Conservation (phyloP, 1,140 invertebrate genomes). For the Diabrotica virgifera region DNA sequence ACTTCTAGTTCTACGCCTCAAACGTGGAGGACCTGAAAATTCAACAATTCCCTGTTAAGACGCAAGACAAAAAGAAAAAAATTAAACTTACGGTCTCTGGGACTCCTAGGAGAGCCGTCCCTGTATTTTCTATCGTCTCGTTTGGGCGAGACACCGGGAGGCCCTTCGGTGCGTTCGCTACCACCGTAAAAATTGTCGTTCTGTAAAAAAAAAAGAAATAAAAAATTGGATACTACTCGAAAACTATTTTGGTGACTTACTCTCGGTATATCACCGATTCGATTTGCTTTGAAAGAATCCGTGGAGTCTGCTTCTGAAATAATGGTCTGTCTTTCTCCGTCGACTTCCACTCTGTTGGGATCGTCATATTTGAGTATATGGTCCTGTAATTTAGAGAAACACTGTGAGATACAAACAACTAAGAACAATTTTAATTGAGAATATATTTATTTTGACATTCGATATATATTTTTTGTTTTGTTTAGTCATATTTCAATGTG, state of each 20-base stretch:
- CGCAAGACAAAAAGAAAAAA: neutral
- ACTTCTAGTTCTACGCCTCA: constrained; percentile 6
- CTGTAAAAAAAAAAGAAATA: too few species aligned
- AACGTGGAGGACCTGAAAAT: neutral
- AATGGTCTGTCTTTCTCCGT: constrained; percentile 47
- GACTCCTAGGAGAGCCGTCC: neutral
- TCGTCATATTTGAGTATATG: too few species aligned
- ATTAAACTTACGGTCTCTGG: neutral
- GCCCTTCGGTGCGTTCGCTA: constrained; percentile 30
- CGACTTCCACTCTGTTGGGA: too few species aligned
- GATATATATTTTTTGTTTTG: too few species aligned
- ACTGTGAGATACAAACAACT: too few species aligned
- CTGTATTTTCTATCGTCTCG: constrained; percentile 7
- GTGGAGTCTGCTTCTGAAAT: constrained; percentile 48
- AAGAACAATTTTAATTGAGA: too few species aligned
- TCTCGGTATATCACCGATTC: constrained; percentile 20
- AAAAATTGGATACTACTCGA: too few species aligned
- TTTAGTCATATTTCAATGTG: too few species aligned
- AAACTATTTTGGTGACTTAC: constrained; percentile 10
- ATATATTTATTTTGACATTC: too few species aligned
- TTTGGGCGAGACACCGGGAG: constrained; percentile 43
- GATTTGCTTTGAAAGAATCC: constrained; percentile 36
- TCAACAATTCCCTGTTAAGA: too few species aligned
- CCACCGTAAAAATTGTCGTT: neutral
- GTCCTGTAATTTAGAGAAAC: too few species aligned